Evolutionary conservation across 2,797 vertebrate genomes (phyloP), one percentile per base, ranked within the genome.

Genomic region (Telmatherina bonti): DNA sequence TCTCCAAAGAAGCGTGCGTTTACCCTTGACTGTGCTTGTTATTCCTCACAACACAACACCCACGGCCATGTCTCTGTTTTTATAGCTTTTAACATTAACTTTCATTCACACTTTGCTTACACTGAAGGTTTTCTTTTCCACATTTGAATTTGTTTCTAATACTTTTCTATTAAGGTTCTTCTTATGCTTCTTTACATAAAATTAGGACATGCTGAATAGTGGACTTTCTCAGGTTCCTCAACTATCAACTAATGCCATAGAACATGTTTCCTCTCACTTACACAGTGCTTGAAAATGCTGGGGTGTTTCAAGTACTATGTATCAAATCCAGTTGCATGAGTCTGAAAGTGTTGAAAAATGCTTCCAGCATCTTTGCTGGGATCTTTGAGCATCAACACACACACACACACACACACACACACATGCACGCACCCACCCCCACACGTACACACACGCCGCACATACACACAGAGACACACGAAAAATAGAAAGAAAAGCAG

Each of bases 381-480:
- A 95, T 96, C 96, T 95, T 92, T 89, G n/a, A n/a, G 7, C 30
- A 31, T 94, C 95, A 96, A 93, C 96, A 94, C 97, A 96, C 93
- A 26, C 7, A 29, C 18, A 43, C 15, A 47, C 36, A 53, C 30
- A 38, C 5, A 18, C 18, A 20, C 38, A 41, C 13, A 41, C 38
- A 41, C 38, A 41, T 18, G 20, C 41, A n/a, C 20, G n/a, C 43
- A 3, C 20, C n/a, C 43, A n/a, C 20, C 94, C 45, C 3, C 45
- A 49, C 45, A 12, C 22, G 18, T 5, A 16, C 22, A 20, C 13
- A 20, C 26, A 27, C 18, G 6, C 16, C 29, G 2, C 16, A 20
- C 5, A 43, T 3, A 43, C 8, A n/a, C 43, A 45, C 20, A 45
- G 18, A 9, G 5, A 45, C 43, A n/a, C 43, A 45, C 43, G 16